Evolutionary conservation across 2,888 invertebrate genomes (phyloP), one percentile per base, ranked within the genome.

Genomic region (Andricus curvator): DNA sequence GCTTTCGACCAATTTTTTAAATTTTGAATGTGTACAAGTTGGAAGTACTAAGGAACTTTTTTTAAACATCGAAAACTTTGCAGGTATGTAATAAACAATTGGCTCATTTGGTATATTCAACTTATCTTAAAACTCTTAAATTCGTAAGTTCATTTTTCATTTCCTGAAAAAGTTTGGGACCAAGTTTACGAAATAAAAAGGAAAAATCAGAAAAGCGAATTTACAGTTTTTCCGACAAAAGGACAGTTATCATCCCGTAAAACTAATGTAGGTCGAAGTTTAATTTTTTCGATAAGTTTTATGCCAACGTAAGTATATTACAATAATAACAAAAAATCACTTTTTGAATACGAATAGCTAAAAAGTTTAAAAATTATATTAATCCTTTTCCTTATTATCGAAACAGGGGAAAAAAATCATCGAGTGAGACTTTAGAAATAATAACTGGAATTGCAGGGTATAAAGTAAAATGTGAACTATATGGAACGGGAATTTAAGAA

Each of bases 141-240:
- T 25, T 25, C 13, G 15, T 62, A 25, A 22, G 11, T 29, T 62
- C 25, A 22, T 22, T 68, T 44, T 41, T 3, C 17, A 9, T 67
- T 29, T 68, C 17, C 1, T 15, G 2, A 44, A 62, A 80, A 80
- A 41, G 51, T 56, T 77, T 48, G 68, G 68, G 41, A 65, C 65
- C 37, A 80, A 48, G 22, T 60, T 78, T 80, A 33, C 51, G 29
- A 76, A 77, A 78, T 15, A 66, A 37, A 67, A 51, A 51, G 8
- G 15, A 25, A 20, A 64, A 78, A 62, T 60, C 22, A 77, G 56
- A 66, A n/a, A 51, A 17, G 22, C 20, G 62, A 64, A 62, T 33
- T 68, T 48, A 25, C 22, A 68, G 17, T 68, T 17, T 44, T 48
- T 2, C 68, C 44, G 17, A 68, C 44, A 68, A 68, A 44, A 22